Evolutionary conservation across 2,888 invertebrate species (phyloP).

Genomic region (Drosophila niveifrons): DNA sequence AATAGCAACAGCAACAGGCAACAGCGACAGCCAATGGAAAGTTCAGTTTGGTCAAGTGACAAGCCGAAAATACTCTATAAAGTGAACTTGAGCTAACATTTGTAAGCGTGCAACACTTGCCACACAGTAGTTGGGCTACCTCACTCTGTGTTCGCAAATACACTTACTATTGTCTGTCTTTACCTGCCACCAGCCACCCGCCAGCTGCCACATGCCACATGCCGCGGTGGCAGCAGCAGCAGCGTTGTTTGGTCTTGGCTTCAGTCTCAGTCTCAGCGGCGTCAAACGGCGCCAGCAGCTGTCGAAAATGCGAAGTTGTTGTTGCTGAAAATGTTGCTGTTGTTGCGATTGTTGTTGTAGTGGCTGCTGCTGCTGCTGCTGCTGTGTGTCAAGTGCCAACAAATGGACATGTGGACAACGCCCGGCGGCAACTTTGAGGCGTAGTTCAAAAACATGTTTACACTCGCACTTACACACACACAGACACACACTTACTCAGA

Average conservation of each 20-base stretch:
- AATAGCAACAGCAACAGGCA: slow-evolving; percentile 30
- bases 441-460: slow-evolving; percentile 78
- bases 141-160: slow-evolving; percentile 10
- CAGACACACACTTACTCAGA: slow-evolving; percentile 52
- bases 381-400: slow-evolving; percentile 79
- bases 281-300: slow-evolving; percentile 69
- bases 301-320: slow-evolving; percentile 57
- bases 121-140: slow-evolving; percentile 11
- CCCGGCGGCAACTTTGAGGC: slow-evolving; percentile 67
- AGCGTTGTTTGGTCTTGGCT: slow-evolving; percentile 16
- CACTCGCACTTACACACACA: slow-evolving; percentile 49
- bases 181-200: slow-evolving; percentile 51
- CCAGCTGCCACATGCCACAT: slow-evolving; percentile 62
- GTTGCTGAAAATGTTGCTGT: slow-evolving; percentile 21
- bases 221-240: slow-evolving; percentile 34
- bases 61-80: slow-evolving; percentile 39
- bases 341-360: slow-evolving; percentile 11
- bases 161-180: slow-evolving; percentile 46
- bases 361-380: slow-evolving; percentile 39
- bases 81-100: background rate
- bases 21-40: slow-evolving; percentile 41
- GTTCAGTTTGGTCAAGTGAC: slow-evolving; percentile 37
- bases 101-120: slow-evolving; percentile 20
- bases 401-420: slow-evolving; percentile 71
- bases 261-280: slow-evolving; percentile 23